These are phyloP conservation scores for Ylistrum balloti DNA, from an alignment of 1,140 invertebrate species.

Conservation along the genomic window DNA sequence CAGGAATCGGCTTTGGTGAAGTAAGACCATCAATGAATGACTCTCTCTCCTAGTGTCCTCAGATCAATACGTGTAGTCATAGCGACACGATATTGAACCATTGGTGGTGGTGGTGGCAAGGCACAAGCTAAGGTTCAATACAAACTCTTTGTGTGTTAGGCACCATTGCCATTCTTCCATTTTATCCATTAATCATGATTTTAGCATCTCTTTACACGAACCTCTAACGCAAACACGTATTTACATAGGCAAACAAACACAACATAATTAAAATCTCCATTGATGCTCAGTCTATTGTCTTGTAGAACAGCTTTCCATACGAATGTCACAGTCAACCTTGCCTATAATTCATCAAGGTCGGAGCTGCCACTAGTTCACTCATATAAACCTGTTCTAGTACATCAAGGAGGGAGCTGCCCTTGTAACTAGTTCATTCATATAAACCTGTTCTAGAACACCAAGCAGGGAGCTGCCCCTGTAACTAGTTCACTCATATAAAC, in stretches of 20 bases:
- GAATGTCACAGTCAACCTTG: conserved; percentile 1
- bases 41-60: neutral
- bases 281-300: conserved; percentile 8
- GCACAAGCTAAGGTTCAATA: conserved; percentile 26
- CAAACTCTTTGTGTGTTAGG: conserved; percentile 38
- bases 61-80: conserved; percentile 12
- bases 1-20: conserved; percentile 2
- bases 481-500: too few relatives aligned
- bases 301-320: neutral
- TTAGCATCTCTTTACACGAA: conserved; percentile 33
- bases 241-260: conserved; percentile 39
- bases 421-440: neutral
- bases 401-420: too few relatives aligned
- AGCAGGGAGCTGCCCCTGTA: too few relatives aligned
- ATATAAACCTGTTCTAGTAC: neutral
- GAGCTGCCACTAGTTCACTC: neutral
- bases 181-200: conserved; percentile 19
- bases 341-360: conserved; percentile 31
- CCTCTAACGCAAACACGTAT: conserved; percentile 8
- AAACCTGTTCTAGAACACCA: neutral
- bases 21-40: neutral
- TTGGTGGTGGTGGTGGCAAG: conserved; percentile 30
- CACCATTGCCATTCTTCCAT: neutral
- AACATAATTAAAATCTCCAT: conserved; percentile 40
- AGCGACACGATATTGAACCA: conserved; percentile 37